A percentile compares a stretch with the other conserved stretches of the same genome.
These are phyloP conservation scores for Proteles cristata DNA, from an alignment of 2,113 vertebrate genomes.

Conservation along the genomic window DNA sequence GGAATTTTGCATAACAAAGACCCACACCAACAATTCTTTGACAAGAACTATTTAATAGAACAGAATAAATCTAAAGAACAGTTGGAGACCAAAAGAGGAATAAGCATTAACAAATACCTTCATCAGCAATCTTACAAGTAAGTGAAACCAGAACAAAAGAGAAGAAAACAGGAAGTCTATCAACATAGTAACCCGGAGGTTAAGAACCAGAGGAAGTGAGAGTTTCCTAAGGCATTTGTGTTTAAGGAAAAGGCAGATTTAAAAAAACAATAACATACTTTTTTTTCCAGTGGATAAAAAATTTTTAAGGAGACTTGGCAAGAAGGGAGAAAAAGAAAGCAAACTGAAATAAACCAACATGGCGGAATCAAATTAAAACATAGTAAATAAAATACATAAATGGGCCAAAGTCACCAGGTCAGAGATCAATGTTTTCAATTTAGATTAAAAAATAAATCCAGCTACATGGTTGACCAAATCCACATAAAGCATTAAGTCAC, in stretches of 20 bases:
- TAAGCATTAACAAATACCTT: not conserved
- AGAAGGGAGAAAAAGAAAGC: not conserved
- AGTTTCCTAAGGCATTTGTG: not conserved
- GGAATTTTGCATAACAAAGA: not conserved
- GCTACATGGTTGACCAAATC: not conserved
- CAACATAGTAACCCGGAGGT: not conserved
- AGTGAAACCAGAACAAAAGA: not conserved
- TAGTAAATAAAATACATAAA: not conserved
- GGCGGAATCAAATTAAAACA: not conserved
- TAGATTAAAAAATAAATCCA: conserved; percentile 2
- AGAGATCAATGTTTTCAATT: not conserved
- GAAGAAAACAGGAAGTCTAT: not conserved
- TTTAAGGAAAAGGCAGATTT: not conserved
- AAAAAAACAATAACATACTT: not conserved
- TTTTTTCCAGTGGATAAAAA: not conserved
- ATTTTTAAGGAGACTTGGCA: not conserved
- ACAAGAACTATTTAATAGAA: not conserved
- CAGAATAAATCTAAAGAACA: not conserved
- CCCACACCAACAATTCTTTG: not conserved
- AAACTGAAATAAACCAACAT: not conserved
- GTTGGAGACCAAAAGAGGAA: not conserved
- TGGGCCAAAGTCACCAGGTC: not conserved
- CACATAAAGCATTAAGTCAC: not conserved
- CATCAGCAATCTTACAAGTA: not conserved
- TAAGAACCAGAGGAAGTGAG: not conserved